phyloP scores from a whole-genome alignment of 2,888 invertebrate genomes.

The Nomada hirtipes region DNA sequence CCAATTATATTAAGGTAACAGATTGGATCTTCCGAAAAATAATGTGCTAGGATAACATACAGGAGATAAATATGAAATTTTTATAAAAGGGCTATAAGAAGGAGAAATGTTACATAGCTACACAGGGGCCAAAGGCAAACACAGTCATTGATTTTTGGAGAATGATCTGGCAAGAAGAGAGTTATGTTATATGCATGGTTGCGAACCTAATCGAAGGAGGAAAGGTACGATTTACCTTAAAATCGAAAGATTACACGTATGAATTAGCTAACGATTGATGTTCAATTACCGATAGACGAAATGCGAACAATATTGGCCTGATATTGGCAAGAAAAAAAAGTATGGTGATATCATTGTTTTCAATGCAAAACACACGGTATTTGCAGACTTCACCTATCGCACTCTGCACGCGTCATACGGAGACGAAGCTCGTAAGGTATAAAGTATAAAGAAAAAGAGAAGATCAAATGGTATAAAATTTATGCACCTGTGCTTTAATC shows the following conservation, averaged over 20 bases:
- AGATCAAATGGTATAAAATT: background rate
- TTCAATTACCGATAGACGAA: conserved; percentile 81
- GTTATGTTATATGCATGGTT: conserved; percentile 85
- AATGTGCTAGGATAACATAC: background rate
- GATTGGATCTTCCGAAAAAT: background rate
- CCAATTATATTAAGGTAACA: conserved; percentile 85
- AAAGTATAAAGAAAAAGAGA: background rate
- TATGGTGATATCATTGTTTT: conserved; percentile 81
- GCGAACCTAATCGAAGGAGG: conserved; percentile 84
- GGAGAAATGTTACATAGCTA: conserved; percentile 79
- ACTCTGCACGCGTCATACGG: conserved; percentile 76
- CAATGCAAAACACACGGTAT: conserved; percentile 77
- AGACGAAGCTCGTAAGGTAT: conserved; percentile 78
- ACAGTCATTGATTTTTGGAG: conserved; percentile 84
- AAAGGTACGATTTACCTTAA: conserved; percentile 78
- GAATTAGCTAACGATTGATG: background rate
- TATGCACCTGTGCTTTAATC: background rate
- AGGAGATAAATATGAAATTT: background rate
- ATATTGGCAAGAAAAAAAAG: conserved; percentile 81
- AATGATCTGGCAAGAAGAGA: conserved; percentile 85
- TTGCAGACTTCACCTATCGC: conserved; percentile 82
- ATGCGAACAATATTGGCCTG: conserved; percentile 86
- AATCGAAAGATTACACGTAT: background rate
- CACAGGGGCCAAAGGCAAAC: conserved; percentile 82
- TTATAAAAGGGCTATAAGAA: conserved; percentile 68